These are phyloP conservation scores for Magallana nippona DNA, from an alignment of 2,888 invertebrate species.

Conservation along the genomic window DNA sequence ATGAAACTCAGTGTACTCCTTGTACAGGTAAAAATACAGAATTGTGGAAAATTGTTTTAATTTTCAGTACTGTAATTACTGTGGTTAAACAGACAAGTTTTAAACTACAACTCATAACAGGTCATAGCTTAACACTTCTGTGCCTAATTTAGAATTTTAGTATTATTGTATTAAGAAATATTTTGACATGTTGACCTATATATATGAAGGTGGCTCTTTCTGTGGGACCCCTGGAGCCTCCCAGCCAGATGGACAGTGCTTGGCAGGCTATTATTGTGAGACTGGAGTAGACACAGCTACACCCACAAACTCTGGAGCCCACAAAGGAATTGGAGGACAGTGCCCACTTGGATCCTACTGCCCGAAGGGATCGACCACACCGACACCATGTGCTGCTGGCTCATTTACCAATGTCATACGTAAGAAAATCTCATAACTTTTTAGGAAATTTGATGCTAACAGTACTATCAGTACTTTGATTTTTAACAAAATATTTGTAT, in stretches of 20 bases:
- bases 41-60: no score
- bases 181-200: neutral
- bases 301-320: constrained; percentile 59
- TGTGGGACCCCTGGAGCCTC: constrained; percentile 73
- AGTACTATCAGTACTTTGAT: neutral
- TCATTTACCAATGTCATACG: constrained; percentile 68
- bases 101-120: no score
- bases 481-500: neutral
- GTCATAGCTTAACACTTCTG: no score
- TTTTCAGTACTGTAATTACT: no score
- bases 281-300: constrained; percentile 70
- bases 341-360: constrained; percentile 76
- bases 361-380: constrained; percentile 68
- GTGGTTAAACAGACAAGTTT: no score
- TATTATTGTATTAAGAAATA: neutral
- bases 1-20: constrained; percentile 71
- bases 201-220: constrained; percentile 72
- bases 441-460: neutral
- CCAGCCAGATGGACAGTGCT: constrained; percentile 69
- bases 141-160: no score
- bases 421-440: constrained; percentile 51
- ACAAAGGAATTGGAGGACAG: constrained; percentile 71
- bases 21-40: constrained; percentile 69
- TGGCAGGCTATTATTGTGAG: constrained; percentile 71
- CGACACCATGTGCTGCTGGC: constrained; percentile 72